Base-by-base conservation (phyloP, 2,888 invertebrate species). In the Homarus gammarus region DNA sequence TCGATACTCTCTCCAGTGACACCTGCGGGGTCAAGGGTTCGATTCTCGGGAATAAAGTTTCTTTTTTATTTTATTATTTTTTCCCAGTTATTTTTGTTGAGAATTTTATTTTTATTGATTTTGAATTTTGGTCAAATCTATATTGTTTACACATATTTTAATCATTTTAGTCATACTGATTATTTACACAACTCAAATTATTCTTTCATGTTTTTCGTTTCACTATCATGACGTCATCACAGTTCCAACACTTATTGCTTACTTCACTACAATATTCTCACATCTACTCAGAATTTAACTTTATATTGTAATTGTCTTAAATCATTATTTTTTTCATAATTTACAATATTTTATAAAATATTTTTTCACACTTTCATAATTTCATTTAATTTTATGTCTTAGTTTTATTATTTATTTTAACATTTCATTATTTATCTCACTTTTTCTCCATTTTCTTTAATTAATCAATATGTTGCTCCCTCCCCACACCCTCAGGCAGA, bases 371-470 rank as follows among this genome's bases (percentile, higher is more conserved):
- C 6, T n/a, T 49, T 79, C 10, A 22, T 64, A 27, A 27, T n/a
- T 82, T 82, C 18, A 18, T 81, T 64, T 81, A 81, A 61, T n/a
- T n/a, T 33, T 10, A 31, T 51, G 56, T 79, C 22, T 5, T 64
- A 64, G 2, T 64, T 64, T 64, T 8, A 27, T 27, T 27, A 64
- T 27, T 27, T 56, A 18, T 56, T 56, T 56, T 56, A 5, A 5
- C 56, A 22, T 18, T 56, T 56, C 10, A 56, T 18, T 56, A 18
- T 56, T 56, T 22, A 12, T 33, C 36, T 38, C 6, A 18, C 8
- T n/a, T 64, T 79, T 22, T 33, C 22, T 6, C 61, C 2, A n/a
- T 27, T 27, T 44, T 38, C 49, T 70, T 18, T 68, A 40, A 68
- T 38, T 61, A 36, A 38, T 51, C n/a, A 75, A 49, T n/a, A 22